Evolutionary conservation across 92 coral and sea anemone genomes (phyloP).

Genomic region (Phenganax stokvisi): DNA sequence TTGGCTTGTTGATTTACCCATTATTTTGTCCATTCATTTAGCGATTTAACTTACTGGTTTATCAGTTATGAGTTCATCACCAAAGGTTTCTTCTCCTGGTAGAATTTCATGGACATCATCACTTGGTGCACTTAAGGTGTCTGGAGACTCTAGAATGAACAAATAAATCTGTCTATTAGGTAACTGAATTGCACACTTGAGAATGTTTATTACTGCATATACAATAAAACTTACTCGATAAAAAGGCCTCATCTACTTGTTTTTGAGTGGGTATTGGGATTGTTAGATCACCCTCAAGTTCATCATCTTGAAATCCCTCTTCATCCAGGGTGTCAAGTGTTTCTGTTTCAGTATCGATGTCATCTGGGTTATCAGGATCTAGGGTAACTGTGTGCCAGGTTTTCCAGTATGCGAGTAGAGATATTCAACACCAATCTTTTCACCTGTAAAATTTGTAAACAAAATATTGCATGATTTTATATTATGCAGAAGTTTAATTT

Average conservation of each 20-base stretch:
- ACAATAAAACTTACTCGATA: constrained; percentile 1
- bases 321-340: neutral
- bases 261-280: neutral
- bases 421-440: constrained; percentile 32
- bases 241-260: neutral
- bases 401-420: constrained; percentile 37
- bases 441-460: neutral
- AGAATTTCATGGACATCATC: neutral
- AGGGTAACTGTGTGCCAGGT: constrained; percentile 22
- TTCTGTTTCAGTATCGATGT: neutral
- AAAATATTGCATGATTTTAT: too few species aligned
- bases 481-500: too few species aligned
- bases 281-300: constrained; percentile 3
- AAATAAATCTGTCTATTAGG: neutral
- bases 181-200: neutral
- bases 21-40: neutral
- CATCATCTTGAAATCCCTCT: constrained; percentile 35
- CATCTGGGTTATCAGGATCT: constrained; percentile 26
- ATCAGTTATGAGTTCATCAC: neutral
- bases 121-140: neutral
- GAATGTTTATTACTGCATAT: neutral
- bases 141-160: neutral
- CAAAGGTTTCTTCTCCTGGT: neutral
- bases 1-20: too few species aligned
- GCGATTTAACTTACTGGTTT: neutral